These are phyloP conservation scores for Eubasilissa splendida DNA, from an alignment of 2,888 invertebrate species.

Conservation along the genomic window DNA sequence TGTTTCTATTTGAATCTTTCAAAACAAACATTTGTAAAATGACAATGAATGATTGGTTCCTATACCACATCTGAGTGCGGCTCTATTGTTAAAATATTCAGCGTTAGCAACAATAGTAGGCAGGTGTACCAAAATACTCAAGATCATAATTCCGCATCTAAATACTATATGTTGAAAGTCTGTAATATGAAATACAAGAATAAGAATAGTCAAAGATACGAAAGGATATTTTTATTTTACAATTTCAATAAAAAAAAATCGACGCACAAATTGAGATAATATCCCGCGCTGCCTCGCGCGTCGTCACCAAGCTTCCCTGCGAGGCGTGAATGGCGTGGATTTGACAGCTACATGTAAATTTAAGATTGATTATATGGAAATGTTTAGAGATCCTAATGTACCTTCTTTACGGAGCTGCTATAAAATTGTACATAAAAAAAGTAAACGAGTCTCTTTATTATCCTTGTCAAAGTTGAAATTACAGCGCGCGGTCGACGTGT, in stretches of 20 bases:
- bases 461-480: slow-evolving; percentile 17
- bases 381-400: slow-evolving; percentile 46
- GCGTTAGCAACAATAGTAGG: no score
- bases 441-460: slow-evolving; percentile 21
- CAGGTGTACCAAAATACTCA: no score
- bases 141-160: no score
- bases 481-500: neutral
- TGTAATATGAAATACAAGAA: no score
- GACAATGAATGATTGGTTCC: no score
- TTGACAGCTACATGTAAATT: slow-evolving; percentile 58
- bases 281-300: neutral
- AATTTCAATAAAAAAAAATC: slow-evolving; percentile 5
- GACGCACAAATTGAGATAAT: slow-evolving; percentile 17
- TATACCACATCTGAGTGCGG: no score
- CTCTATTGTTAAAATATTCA: no score
- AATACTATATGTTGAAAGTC: neutral
- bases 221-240: slow-evolving; percentile 17
- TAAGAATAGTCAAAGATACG: neutral
- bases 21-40: no score
- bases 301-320: slow-evolving; percentile 22
- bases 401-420: slow-evolving; percentile 23
- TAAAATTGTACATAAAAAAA: slow-evolving; percentile 23
- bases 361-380: slow-evolving; percentile 57
- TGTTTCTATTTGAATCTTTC: no score
- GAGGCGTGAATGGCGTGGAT: slow-evolving; percentile 52